Evolutionary conservation across 2,797 vertebrate genomes (phyloP), one percentile per base, ranked within the genome.

Genomic region (Numenius phaeopus): DNA sequence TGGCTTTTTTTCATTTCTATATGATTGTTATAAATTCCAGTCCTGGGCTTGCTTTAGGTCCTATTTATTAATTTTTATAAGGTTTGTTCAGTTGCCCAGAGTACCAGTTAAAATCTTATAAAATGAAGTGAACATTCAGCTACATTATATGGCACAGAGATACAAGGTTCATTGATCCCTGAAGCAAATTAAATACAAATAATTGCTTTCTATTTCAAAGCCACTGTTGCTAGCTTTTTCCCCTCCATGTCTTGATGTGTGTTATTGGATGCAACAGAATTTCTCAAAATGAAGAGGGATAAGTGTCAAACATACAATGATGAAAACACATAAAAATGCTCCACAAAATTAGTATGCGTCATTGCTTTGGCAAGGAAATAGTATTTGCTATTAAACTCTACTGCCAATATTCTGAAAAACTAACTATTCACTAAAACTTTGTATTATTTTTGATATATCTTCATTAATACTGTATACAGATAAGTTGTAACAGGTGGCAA

Each of bases 151-250:
- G n/a, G 23, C 67, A 75, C 39, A 92, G 52, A 82, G 37, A 39
- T 73, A 73, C 19, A 64, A 84, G 17, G 18, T 77, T 64, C 89
- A 65, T 72, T 82, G 87, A 79, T 85, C 55, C 37, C 55, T 37
- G 42, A 72, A 87, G 32, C 27, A 97, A 93, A 84, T 93, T 49
- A 90, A 75, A 77, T 7, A 18, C 29, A 70, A 87, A 70, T 77
- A 89, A 83, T 88, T 94, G 21, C 54, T 69, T 24, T 75, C 50
- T 44, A 92, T 70, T 71, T 50, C 44, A 77, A 20, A 77, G 67
- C 27, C n/a, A 32, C 44, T 50, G 12, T 42, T 83, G 59, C 40
- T 71, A 90, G 47, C 7, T 77, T 85, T 89, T 92, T 39, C 16
- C 49, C 15, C 12, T 59, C n/a, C 15, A 3, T 77, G 37, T 87